Conservation (phyloP, 2,888 invertebrate species). For the Dascillus cervinus region DNA sequence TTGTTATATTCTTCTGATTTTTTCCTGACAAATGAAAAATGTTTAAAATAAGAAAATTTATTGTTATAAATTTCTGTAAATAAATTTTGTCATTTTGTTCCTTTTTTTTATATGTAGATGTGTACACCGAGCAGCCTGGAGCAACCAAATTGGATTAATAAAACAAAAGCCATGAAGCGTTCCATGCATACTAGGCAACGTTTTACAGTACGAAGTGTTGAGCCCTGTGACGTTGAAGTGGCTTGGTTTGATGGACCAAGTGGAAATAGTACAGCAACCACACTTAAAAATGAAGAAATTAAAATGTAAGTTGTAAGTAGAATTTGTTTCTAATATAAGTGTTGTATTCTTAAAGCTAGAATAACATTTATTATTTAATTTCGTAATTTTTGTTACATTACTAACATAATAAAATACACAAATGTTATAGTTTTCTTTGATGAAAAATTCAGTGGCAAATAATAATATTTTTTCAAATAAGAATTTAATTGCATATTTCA, state of each 20-base stretch:
- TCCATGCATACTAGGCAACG: slow-evolving; percentile 33
- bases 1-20: no score
- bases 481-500: neutral
- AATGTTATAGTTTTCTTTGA: no score
- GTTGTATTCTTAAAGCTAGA: no score
- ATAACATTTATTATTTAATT: no score
- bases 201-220: slow-evolving; percentile 77
- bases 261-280: slow-evolving; percentile 60
- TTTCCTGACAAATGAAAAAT: no score
- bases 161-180: slow-evolving; percentile 64
- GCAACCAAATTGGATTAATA: slow-evolving; percentile 72
- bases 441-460: slow-evolving; percentile 1
- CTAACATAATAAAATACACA: no score
- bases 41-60: no score
- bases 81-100: slow-evolving; percentile 3
- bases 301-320: slow-evolving; percentile 49
- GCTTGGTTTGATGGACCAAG: slow-evolving; percentile 64
- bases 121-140: slow-evolving; percentile 56
- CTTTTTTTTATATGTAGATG: slow-evolving; percentile 35
- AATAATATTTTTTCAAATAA: no score
- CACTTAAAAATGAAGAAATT: slow-evolving; percentile 68
- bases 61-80: neutral
- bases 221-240: slow-evolving; percentile 73
- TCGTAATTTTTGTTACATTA: no score
- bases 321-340: slow-evolving; percentile 5